Evolutionary conservation across 2,888 invertebrate species (phyloP).

Genomic region (Oligia latruncula): DNA sequence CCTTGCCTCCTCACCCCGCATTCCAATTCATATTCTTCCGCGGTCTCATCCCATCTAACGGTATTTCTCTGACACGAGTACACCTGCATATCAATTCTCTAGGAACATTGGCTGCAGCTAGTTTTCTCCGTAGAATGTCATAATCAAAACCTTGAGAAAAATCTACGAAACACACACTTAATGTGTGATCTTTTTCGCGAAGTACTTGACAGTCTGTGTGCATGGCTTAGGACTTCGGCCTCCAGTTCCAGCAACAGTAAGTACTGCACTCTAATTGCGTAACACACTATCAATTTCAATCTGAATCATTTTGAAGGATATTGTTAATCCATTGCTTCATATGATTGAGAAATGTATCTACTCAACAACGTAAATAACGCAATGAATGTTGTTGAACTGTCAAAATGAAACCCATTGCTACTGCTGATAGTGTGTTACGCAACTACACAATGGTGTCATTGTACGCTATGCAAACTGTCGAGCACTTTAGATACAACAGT

Average conservation of each 20-base stretch:
- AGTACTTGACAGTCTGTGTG: neutral
- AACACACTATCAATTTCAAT: too few relatives aligned
- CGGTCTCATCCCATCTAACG: neutral
- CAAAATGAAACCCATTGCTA: too few relatives aligned
- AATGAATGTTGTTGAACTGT: too few relatives aligned
- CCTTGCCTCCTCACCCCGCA: neutral
- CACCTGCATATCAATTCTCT: constrained; percentile 2
- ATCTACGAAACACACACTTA: neutral
- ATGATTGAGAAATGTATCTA: too few relatives aligned
- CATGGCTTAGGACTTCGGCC: neutral
- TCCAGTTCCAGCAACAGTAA: neutral
- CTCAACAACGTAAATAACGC: too few relatives aligned
- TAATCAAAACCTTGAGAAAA: constrained; percentile 10
- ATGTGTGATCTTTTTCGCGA: neutral
- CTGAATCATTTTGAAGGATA: too few relatives aligned
- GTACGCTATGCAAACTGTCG: neutral
- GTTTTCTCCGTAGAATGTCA: neutral
- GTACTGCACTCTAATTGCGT: neutral
- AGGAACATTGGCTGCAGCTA: constrained; percentile 6
- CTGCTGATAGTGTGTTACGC: too few relatives aligned
- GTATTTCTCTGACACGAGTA: neutral
- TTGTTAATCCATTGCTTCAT: too few relatives aligned
- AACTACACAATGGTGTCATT: neutral
- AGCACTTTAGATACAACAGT: neutral
- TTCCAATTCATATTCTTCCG: neutral